phyloP scores from a whole-genome alignment of 2,888 invertebrate species.

The Gari tellinella region DNA sequence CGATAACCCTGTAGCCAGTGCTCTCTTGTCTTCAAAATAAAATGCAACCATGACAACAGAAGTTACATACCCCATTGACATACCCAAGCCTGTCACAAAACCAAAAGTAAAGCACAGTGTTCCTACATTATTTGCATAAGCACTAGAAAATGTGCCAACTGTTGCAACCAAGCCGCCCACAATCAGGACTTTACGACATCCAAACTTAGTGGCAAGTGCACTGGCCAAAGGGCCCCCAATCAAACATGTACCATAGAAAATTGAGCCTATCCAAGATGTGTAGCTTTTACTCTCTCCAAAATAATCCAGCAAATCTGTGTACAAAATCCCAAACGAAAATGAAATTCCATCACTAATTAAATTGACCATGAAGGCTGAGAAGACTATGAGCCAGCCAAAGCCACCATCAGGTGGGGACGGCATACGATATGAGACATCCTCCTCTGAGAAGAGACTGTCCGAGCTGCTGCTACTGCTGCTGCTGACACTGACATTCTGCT shows the following conservation, averaged over 20 bases:
- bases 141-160: constrained; percentile 79
- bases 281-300: constrained; percentile 94
- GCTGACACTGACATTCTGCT: constrained; percentile 18
- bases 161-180: constrained; percentile 80
- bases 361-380: constrained; percentile 94
- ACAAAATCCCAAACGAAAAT: constrained; percentile 96
- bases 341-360: constrained; percentile 96
- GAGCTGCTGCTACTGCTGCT: constrained; percentile 55
- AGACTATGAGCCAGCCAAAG: constrained; percentile 97
- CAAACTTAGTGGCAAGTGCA: constrained; percentile 81
- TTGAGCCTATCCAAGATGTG: constrained; percentile 95
- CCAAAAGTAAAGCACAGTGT: constrained; percentile 83
- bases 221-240: constrained; percentile 83
- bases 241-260: constrained; percentile 96
- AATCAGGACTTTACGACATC: constrained; percentile 81
- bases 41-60: constrained; percentile 83
- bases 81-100: constrained; percentile 81
- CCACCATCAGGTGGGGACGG: constrained; percentile 91
- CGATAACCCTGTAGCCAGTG: constrained; percentile 83
- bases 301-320: constrained; percentile 92
- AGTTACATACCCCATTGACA: constrained; percentile 83
- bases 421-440: constrained; percentile 58
- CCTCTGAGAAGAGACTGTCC: constrained; percentile 52
- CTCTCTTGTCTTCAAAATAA: constrained; percentile 84
- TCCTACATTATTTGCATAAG: constrained; percentile 77